Evolutionary conservation across 2,888 invertebrate species (phyloP).

Genomic region (Callimorpha dominula): DNA sequence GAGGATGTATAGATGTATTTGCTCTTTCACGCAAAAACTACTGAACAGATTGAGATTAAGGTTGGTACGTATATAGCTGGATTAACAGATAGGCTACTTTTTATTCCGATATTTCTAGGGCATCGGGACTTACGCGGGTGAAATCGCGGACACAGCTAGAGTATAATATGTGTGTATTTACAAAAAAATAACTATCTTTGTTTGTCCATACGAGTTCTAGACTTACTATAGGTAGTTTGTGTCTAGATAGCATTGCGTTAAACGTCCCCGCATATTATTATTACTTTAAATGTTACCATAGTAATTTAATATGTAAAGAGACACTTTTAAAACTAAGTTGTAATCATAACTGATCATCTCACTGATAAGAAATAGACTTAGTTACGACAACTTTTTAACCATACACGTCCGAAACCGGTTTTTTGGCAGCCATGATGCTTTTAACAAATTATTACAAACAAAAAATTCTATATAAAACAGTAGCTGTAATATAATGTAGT

Average conservation of each 20-base stretch:
- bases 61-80: no score
- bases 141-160: no score
- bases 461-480: conserved; percentile 13
- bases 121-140: no score
- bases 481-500: conserved; percentile 14
- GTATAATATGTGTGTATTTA: no score
- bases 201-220: not conserved
- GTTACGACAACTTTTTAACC: not conserved
- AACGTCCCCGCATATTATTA: not conserved
- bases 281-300: not conserved
- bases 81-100: no score
- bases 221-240: no score
- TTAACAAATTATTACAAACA: conserved; percentile 4
- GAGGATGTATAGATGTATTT: no score
- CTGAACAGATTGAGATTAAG: no score
- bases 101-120: no score
- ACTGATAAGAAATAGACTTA: not conserved
- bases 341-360: not conserved
- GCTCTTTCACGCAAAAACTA: no score
- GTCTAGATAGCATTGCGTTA: not conserved
- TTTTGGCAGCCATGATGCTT: conserved; percentile 9
- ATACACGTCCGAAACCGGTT: not conserved
- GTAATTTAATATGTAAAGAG: not conserved
- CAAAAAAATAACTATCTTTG: no score
- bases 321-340: not conserved